Base-by-base conservation (phyloP, 2,888 invertebrate genomes). In the Charanyca ferruginea region DNA sequence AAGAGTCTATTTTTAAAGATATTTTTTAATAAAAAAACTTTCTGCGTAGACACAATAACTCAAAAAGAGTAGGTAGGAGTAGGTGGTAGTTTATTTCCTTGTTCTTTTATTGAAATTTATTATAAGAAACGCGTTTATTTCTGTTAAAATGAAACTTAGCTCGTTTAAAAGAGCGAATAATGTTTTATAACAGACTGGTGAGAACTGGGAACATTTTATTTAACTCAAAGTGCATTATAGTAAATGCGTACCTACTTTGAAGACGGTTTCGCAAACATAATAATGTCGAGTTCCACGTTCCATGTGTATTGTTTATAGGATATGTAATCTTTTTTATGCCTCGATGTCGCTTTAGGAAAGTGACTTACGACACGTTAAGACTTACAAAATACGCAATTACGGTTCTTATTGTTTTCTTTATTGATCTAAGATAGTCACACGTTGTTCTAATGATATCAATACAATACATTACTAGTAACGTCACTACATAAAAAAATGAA, bases 241-340 rank as follows among this genome's bases (percentile, higher is more conserved):
- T 52, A 66, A 58, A 44, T 82, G 72, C 80, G 53, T 83, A 78
- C 83, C 84, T 84, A 78, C 83, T 84, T 84, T 85, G 85, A 86
- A 86, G 75, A 80, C 82, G 62, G 66, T 72, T 85, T 78, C 60
- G 74, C 71, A 65, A 79, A 86, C 81, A 84, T 78, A 85, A 80
- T 83, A 79, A 71, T 65, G 62, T 58, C 47, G 73, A 67, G 66
- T 77, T 79, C 82, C 79, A 78, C 67, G 73, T 77, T 79, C 82
- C 79, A 78, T 67, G 73, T 84, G 83, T 90, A 90, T 89, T 90
- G 89, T 90, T 89, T 89, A 86, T 85, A 84, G 87, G 87, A 89
- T 85, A 84, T n/a, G n/a, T n/a, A n/a, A n/a, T 85, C 85, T 75
- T 87, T 90, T 90, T 89, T 76, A 89, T 88, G 84, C 83, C 75